phyloP scores from a whole-genome alignment of 1,140 invertebrate genomes.

The Dendroctonus valens region DNA sequence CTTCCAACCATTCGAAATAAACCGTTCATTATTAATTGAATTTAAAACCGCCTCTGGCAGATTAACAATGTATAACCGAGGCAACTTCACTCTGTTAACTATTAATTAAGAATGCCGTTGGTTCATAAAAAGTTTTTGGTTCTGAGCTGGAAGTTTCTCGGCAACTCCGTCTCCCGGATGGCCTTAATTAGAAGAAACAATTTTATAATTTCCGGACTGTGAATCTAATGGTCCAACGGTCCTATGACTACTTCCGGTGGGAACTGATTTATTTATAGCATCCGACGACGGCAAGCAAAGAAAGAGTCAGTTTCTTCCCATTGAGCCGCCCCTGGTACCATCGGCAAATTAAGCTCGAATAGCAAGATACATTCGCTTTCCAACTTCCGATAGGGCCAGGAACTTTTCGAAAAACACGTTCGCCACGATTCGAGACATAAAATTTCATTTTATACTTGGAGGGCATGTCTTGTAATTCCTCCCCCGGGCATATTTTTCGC shows the following conservation, averaged over 20 bases:
- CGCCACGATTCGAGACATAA: too few relatives aligned
- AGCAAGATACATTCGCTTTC: too few relatives aligned
- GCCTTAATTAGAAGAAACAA: conserved; percentile 1
- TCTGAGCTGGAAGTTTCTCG: not conserved
- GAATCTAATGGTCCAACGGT: not conserved
- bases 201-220: conserved; percentile 2
- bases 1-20: too few relatives aligned
- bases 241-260: not conserved
- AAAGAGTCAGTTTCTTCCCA: too few relatives aligned
- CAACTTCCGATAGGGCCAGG: too few relatives aligned
- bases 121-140: not conserved
- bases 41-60: too few relatives aligned
- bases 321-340: too few relatives aligned
- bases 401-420: too few relatives aligned
- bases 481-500: too few relatives aligned
- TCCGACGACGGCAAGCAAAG: not conserved
- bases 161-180: not conserved
- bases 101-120: not conserved
- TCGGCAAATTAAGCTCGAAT: not conserved
- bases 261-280: not conserved
- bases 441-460: too few relatives aligned
- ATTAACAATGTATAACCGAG: not conserved
- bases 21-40: too few relatives aligned
- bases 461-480: too few relatives aligned
- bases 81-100: not conserved